Conservation (phyloP, 2,113 vertebrate genomes). For the Periophthalmodon schlosseri region DNA sequence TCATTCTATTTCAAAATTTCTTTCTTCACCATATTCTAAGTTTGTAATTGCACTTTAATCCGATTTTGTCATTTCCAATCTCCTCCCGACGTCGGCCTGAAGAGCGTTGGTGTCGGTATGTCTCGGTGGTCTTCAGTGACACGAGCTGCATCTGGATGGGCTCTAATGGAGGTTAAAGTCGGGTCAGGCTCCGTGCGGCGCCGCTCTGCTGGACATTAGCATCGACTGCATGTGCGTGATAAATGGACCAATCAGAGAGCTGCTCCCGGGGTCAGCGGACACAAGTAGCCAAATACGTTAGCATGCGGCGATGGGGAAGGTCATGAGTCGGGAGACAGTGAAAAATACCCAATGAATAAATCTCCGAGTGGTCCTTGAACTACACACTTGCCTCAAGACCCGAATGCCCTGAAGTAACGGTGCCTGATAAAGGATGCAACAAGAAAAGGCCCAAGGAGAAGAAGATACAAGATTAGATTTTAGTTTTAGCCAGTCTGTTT, state of each 20-base stretch:
- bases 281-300: not conserved
- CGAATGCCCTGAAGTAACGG: not conserved
- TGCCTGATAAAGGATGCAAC: not conserved
- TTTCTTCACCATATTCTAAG: too few relatives aligned
- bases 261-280: conserved; percentile 10
- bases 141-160: conserved; percentile 1
- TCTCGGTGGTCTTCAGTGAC: conserved; percentile 2
- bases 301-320: not conserved
- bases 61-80: not conserved
- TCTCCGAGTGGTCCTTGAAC: not conserved
- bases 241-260: conserved; percentile 10
- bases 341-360: conserved; percentile 2
- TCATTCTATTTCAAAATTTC: too few relatives aligned
- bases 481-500: not conserved
- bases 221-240: conserved; percentile 10
- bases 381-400: not conserved
- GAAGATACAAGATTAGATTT: not conserved
- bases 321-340: conserved; percentile 2
- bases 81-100: not conserved
- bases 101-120: not conserved
- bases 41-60: not conserved
- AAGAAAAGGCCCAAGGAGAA: not conserved
- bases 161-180: conserved; percentile 42
- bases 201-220: conserved; percentile 5
- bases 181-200: conserved; percentile 16